Evolutionary conservation across 2,113 vertebrate genomes (phyloP).

Genomic region (Rhinogobius similis): DNA sequence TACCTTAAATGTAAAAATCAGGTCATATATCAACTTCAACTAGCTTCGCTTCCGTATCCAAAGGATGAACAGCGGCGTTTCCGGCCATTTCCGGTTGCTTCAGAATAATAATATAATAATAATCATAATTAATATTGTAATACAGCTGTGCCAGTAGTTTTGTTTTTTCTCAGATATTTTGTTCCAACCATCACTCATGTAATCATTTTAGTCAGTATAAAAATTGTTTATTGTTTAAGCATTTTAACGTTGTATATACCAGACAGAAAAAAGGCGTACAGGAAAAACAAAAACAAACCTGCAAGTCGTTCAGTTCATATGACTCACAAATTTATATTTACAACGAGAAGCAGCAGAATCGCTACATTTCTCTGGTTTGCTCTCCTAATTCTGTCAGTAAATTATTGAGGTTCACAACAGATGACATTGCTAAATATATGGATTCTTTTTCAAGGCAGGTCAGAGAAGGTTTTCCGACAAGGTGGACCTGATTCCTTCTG

Average conservation of each 20-base stretch:
- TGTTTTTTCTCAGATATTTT: not conserved
- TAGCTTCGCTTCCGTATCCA: not conserved
- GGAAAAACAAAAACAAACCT: not conserved
- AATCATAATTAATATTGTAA: too few species aligned
- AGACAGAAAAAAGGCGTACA: not conserved
- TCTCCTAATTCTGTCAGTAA: not conserved
- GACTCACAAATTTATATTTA: not conserved
- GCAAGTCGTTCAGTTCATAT: not conserved
- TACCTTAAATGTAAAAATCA: not conserved
- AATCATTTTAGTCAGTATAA: not conserved
- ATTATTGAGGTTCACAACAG: not conserved
- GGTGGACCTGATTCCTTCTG: conserved; percentile 69
- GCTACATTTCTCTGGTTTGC: not conserved
- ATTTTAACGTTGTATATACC: not conserved
- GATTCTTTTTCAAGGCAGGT: conserved; percentile 71
- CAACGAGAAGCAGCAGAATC: not conserved
- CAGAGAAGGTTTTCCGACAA: conserved; percentile 77
- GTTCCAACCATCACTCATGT: not conserved
- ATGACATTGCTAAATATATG: not conserved
- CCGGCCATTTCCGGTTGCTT: not conserved
- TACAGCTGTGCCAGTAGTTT: too few species aligned
- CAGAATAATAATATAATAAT: not conserved
- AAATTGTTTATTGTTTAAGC: not conserved
- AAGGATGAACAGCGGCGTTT: not conserved
- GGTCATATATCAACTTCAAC: conserved; percentile 10